phyloP scores from a whole-genome alignment of 2,113 vertebrate species.

The Glaucidium brasilianum region DNA sequence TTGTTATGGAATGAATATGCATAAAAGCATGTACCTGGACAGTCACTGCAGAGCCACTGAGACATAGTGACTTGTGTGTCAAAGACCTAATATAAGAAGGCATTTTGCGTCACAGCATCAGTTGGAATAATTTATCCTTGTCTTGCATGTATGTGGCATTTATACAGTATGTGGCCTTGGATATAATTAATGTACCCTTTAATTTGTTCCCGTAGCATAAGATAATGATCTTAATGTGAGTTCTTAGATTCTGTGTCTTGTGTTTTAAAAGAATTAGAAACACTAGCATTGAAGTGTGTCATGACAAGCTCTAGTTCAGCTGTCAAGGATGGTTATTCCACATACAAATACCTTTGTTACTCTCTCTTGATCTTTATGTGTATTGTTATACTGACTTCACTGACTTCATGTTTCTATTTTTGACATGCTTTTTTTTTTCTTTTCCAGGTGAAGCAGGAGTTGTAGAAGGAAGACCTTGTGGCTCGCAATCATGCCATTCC shows the following conservation, averaged over 20 bases:
- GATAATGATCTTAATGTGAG: background rate
- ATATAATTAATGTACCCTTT: background rate
- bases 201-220: background rate
- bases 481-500: slow-evolving; percentile 91
- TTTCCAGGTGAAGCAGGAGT: slow-evolving; percentile 79
- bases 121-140: background rate
- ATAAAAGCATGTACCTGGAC: background rate
- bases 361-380: background rate
- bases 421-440: background rate
- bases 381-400: background rate
- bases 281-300: background rate
- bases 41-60: background rate
- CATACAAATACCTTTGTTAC: background rate
- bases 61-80: background rate
- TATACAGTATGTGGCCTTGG: background rate
- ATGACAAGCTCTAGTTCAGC: background rate
- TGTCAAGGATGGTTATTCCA: background rate
- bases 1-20: background rate
- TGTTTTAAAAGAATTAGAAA: background rate
- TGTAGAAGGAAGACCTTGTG: slow-evolving; percentile 70
- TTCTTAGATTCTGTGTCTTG: background rate
- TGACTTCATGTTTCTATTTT: background rate
- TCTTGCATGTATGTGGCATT: background rate
- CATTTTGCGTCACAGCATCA: background rate
- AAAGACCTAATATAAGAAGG: background rate